These are phyloP conservation scores for Dolichoris vasculosae DNA, from an alignment of 1,140 invertebrate species.

Conservation along the genomic window DNA sequence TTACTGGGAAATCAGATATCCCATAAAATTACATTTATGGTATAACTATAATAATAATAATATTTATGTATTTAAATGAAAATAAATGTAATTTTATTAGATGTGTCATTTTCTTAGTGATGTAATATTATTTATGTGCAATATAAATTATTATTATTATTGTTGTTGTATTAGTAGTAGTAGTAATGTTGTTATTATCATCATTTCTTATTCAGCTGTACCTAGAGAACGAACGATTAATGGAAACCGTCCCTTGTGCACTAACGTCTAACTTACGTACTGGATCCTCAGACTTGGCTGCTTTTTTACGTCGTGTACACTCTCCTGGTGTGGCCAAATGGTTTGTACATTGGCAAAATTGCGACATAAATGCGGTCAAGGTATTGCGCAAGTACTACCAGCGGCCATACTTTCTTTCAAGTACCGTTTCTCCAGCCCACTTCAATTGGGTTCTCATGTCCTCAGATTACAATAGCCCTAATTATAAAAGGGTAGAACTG, in stretches of 20 bases:
- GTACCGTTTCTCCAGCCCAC: slow-evolving; percentile 83
- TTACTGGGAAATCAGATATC: too few species aligned
- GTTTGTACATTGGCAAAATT: slow-evolving; percentile 92
- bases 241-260: slow-evolving; percentile 81
- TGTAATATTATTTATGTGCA: too few species aligned
- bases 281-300: slow-evolving; percentile 79
- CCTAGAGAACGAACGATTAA: slow-evolving; percentile 77
- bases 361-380: slow-evolving; percentile 85
- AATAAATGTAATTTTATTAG: too few species aligned
- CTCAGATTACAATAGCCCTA: slow-evolving; percentile 82
- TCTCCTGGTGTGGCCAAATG: slow-evolving; percentile 81
- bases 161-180: too few species aligned
- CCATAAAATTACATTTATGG: too few species aligned
- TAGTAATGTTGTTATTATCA: too few species aligned
- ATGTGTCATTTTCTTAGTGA: too few species aligned
- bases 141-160: background rate
- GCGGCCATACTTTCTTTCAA: slow-evolving; percentile 84
- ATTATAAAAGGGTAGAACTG: slow-evolving; percentile 83
- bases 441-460: slow-evolving; percentile 89
- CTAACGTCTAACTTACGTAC: slow-evolving; percentile 81
- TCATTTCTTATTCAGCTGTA: slow-evolving; percentile 69
- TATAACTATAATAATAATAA: too few species aligned
- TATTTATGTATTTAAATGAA: too few species aligned
- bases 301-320: slow-evolving; percentile 79
- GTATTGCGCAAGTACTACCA: slow-evolving; percentile 81